Conservation (phyloP, 2,113 vertebrate species). For the Hippocampus zosterae region DNA sequence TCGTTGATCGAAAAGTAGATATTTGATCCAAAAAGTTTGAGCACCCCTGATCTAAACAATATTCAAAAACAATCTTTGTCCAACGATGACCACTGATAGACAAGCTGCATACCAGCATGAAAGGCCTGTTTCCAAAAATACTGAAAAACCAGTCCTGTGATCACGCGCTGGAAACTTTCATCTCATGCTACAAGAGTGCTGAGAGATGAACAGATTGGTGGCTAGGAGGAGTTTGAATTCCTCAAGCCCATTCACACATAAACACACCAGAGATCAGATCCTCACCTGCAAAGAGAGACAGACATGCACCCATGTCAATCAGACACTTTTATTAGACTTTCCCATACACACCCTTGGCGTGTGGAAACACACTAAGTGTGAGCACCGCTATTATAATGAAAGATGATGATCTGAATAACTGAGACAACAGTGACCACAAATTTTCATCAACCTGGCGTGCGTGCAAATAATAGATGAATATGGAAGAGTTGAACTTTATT, state of each 20-base stretch:
- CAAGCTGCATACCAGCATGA: conserved; percentile 47
- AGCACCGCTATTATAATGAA: conserved; percentile 14
- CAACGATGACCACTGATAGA: conserved; percentile 20
- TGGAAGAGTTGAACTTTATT: too few species aligned
- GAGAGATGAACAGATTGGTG: conserved; percentile 56
- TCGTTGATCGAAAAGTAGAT: too few species aligned
- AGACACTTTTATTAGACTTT: background rate
- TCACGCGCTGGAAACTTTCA: conserved; percentile 41
- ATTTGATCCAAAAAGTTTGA: too few species aligned
- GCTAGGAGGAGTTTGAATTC: conserved; percentile 44
- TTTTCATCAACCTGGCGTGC: conserved; percentile 13
- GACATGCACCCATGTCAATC: conserved; percentile 13
- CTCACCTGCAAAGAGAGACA: conserved; percentile 30
- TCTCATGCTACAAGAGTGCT: conserved; percentile 48
- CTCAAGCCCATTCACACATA: conserved; percentile 29
- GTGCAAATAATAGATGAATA: background rate
- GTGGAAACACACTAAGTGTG: background rate
- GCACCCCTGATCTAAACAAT: conserved; percentile 1
- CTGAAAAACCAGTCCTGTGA: conserved; percentile 44
- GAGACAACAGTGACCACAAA: conserved; percentile 15
- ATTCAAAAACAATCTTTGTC: background rate
- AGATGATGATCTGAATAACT: background rate
- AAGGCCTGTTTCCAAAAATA: conserved; percentile 31
- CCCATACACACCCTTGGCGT: conserved; percentile 1
- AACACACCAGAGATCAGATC: conserved; percentile 47